These are phyloP conservation scores for Enhydra lutris DNA, from an alignment of 2,113 vertebrate genomes.

Conservation along the genomic window DNA sequence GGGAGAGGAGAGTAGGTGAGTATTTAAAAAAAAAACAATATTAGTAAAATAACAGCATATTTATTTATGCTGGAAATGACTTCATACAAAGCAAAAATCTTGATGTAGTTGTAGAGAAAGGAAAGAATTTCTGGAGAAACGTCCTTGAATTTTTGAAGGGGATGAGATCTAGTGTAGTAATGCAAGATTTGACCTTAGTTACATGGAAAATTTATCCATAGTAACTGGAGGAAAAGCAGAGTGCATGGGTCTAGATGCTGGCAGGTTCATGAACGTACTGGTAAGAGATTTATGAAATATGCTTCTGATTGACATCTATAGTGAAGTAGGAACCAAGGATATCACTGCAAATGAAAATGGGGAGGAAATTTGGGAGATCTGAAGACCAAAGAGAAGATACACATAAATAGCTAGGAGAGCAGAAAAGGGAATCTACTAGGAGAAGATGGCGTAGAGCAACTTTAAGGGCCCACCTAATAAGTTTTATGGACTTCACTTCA, in stretches of 20 bases:
- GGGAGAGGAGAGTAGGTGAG: not conserved
- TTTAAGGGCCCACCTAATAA: not conserved
- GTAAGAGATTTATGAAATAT: not conserved
- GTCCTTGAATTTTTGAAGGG: not conserved
- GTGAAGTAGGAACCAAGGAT: not conserved
- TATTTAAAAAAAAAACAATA: not conserved
- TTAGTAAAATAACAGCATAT: not conserved
- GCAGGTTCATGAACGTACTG: not conserved
- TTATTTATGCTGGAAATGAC: not conserved
- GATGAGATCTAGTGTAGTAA: not conserved
- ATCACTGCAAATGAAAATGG: constrained; percentile 1
- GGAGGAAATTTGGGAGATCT: not conserved
- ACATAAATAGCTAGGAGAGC: not conserved
- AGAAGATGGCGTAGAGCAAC: not conserved
- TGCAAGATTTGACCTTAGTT: not conserved
- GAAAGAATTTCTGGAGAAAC: not conserved
- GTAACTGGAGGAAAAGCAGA: not conserved
- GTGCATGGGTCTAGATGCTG: not conserved
- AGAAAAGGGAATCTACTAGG: not conserved
- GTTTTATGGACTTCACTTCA: not conserved
- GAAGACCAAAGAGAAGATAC: constrained; percentile 1
- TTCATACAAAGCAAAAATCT: not conserved
- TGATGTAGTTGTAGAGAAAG: not conserved
- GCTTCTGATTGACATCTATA: not conserved
- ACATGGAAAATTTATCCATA: not conserved